Evolutionary conservation across 2,797 vertebrate genomes (phyloP), one percentile per base, ranked within the genome.

Genomic region (Jordanella pulchra): DNA sequence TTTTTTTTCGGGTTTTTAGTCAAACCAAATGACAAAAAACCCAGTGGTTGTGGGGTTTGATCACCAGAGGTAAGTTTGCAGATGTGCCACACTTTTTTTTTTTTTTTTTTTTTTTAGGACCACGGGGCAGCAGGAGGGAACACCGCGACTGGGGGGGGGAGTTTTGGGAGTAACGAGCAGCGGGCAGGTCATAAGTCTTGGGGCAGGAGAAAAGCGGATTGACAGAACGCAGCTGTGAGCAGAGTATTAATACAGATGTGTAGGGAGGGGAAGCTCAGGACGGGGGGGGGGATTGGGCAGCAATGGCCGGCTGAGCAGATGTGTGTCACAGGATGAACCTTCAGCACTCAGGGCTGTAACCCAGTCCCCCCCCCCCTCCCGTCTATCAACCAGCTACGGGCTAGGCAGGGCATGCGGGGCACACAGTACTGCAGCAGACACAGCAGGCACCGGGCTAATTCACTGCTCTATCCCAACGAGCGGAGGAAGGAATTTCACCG

Each of bases 351-450:
- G 82, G 81, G 88, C 91, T 93, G 88, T 92, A 94, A 93, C 91
- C 92, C 90, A 93, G 86, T 93, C 95, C 89, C 89, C 81, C 79
- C 72, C 78, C 83, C 76, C 84, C 58, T 72, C 6, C 35, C 35
- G 5, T 39, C 35, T 73, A 76, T 75, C 50, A 30, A 78, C 79
- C 65, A 84, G 82, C 86, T 85, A 73, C 78, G 85, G 76, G 83
- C 71, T 82, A 88, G 84, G 83, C 86, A 90, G 86, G 87, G 86
- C 88, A 88, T 82, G 87, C 89, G 84, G 88, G 90, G 90, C 89
- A 90, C 91, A 90, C 90, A 91, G 90, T 93, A 86, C 95, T 95
- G 96, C 96, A 95, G 92, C 94, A 85, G 76, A 83, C 78, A 80
- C 70, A 84, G 82, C 71, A 72, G 76, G 75, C 75, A 82, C 44